A percentile compares a stretch with the other conserved stretches of the same genome.
Evolutionary conservation across 2,888 invertebrate genomes (phyloP).

Genomic region (Xylota segnis): DNA sequence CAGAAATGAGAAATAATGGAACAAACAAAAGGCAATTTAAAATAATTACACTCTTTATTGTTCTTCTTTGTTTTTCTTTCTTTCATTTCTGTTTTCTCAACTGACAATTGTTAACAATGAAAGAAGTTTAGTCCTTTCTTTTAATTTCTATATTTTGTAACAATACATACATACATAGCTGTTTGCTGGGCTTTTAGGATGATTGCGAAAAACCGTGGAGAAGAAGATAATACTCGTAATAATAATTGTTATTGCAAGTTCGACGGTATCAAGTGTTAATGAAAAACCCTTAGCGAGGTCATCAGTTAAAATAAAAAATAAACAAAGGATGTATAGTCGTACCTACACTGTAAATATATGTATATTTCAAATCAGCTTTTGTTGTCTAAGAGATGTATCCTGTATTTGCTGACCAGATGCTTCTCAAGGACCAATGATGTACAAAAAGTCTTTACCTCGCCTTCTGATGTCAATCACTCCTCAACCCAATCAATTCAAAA

Average conservation of each 20-base stretch:
- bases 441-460: too few relatives aligned
- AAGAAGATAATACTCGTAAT: neutral
- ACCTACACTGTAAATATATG: too few relatives aligned
- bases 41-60: constrained; percentile 4
- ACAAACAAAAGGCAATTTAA: neutral
- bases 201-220: neutral
- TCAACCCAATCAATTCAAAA: too few relatives aligned
- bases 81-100: neutral
- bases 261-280: too few relatives aligned
- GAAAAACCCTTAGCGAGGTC: neutral
- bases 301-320: too few relatives aligned
- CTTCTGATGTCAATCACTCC: too few relatives aligned
- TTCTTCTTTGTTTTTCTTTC: neutral
- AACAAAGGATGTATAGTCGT: too few relatives aligned
- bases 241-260: neutral
- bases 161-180: too few relatives aligned
- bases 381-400: too few relatives aligned
- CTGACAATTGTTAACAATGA: neutral
- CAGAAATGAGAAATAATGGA: neutral
- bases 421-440: too few relatives aligned
- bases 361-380: too few relatives aligned
- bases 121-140: neutral
- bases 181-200: neutral
- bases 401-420: too few relatives aligned
- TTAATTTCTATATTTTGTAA: neutral